Evolutionary conservation across 1,140 invertebrate genomes (phyloP).

Genomic region (Macrosteles quadrilineatus): DNA sequence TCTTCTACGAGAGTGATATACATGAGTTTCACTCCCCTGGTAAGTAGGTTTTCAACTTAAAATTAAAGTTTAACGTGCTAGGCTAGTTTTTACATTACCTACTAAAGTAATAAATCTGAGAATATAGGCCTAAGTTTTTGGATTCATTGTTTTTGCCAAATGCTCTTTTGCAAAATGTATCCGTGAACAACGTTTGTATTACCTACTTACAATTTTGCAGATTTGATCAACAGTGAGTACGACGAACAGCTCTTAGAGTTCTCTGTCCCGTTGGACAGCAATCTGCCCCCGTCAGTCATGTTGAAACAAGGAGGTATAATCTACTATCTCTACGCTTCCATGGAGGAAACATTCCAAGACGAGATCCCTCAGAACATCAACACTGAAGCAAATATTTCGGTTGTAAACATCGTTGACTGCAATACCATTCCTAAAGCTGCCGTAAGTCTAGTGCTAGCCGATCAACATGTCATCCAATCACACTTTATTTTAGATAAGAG

Average conservation of each 20-base stretch:
- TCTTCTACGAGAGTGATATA: background rate
- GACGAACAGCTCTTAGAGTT: constrained; percentile 3
- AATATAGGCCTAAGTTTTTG: background rate
- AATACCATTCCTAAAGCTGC: constrained; percentile 6
- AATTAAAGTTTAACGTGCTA: too few relatives aligned
- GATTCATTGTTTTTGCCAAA: background rate
- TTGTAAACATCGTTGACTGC: constrained; percentile 9
- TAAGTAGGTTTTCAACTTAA: background rate
- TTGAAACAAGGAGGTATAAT: background rate
- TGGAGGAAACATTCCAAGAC: background rate
- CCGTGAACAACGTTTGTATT: background rate
- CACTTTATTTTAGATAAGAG: background rate
- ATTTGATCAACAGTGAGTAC: constrained; percentile 2
- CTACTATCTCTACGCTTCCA: constrained; percentile 4
- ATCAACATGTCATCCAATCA: background rate
- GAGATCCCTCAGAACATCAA: background rate
- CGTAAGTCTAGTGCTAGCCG: background rate
- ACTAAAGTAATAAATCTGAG: background rate
- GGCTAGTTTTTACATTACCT: background rate
- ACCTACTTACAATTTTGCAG: background rate
- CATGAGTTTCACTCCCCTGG: background rate
- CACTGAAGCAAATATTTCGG: background rate
- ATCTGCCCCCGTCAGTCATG: background rate
- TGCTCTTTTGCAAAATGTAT: background rate
- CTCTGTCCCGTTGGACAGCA: background rate